A percentile compares a stretch with the other conserved stretches of the same genome.
phyloP scores from a whole-genome alignment of 2,888 invertebrate genomes.

The Aspidiotus rigidus region DNA sequence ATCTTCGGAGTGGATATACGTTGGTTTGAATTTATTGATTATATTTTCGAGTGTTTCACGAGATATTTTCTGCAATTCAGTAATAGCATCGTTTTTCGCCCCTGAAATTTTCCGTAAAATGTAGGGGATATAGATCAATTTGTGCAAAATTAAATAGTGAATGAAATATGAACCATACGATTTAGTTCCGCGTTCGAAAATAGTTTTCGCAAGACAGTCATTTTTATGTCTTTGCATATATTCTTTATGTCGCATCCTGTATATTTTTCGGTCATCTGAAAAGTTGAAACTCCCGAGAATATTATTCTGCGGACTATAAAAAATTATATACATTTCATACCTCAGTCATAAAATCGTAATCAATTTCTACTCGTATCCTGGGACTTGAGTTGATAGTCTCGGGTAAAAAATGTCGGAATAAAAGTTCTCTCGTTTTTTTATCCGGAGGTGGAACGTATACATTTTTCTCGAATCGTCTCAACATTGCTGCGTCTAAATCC shows the following conservation, averaged over 20 bases:
- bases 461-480: constrained; percentile 78
- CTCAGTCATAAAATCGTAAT: constrained; percentile 45
- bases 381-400: constrained; percentile 46
- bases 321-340: constrained; percentile 36
- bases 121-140: too few relatives aligned
- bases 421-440: constrained; percentile 52
- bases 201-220: constrained; percentile 65
- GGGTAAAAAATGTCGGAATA: constrained; percentile 57
- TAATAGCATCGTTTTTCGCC: not conserved
- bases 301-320: not conserved
- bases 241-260: constrained; percentile 81
- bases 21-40: not conserved
- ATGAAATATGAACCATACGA: constrained; percentile 8
- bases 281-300: constrained; percentile 33
- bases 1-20: not conserved
- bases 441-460: constrained; percentile 72
- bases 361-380: constrained; percentile 44
- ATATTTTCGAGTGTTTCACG: not conserved
- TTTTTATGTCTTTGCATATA: constrained; percentile 80
- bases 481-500: constrained; percentile 79
- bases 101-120: not conserved
- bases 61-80: not conserved
- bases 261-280: constrained; percentile 59
- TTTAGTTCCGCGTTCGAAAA: constrained; percentile 47
- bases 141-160: not conserved